Conservation (phyloP, 2,797 vertebrate species). For the Protonibea diacanthus region DNA sequence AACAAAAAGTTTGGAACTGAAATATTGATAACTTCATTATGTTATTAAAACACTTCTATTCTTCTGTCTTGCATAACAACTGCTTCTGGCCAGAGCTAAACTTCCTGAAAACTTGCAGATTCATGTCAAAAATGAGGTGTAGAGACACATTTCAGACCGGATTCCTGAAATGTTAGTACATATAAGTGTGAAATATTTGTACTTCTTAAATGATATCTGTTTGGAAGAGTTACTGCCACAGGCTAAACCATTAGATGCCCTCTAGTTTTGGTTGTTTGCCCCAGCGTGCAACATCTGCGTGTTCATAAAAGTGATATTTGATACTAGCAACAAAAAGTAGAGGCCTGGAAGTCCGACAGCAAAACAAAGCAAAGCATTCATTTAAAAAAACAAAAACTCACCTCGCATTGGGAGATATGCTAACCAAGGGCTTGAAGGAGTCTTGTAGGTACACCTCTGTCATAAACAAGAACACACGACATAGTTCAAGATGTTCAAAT, state of each 20-base stretch:
- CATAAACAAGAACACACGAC: slow-evolving; percentile 26
- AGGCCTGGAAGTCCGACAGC: neutral
- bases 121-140: neutral
- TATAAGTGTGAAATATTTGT: neutral
- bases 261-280: neutral
- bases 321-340: neutral
- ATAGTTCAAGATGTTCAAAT: neutral
- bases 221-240: neutral
- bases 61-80: no score
- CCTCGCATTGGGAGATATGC: slow-evolving; percentile 98
- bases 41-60: neutral
- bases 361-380: neutral
- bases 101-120: neutral
- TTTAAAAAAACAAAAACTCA: slow-evolving; percentile 60
- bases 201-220: neutral
- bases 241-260: neutral
- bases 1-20: neutral
- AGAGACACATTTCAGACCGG: neutral
- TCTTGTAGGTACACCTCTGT: slow-evolving; percentile 96
- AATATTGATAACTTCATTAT: neutral
- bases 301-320: neutral
- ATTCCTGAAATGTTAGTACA: neutral
- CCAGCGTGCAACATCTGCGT: neutral
- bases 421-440: slow-evolving; percentile 97
- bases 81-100: no score